Conservation (phyloP, 1,140 invertebrate species). For the Harlomillsia oculata region DNA sequence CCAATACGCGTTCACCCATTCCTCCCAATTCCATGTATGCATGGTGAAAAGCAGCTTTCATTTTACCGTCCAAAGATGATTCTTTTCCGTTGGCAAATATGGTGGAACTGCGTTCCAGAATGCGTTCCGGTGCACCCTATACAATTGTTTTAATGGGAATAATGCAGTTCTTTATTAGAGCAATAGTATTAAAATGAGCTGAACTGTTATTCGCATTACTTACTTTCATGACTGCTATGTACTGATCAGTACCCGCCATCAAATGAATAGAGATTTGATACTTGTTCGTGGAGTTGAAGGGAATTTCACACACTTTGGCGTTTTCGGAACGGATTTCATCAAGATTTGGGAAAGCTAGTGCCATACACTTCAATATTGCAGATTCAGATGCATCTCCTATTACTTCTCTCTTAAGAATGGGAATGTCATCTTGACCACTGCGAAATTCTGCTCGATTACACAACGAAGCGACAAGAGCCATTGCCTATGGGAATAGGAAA, state of each 20-base stretch:
- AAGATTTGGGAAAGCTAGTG: conserved; percentile 53
- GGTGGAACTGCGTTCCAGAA: conserved; percentile 64
- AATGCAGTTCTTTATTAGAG: neutral
- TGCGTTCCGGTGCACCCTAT: conserved; percentile 80
- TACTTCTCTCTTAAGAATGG: conserved; percentile 57
- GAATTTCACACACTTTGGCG: conserved; percentile 67
- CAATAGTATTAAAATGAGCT: neutral
- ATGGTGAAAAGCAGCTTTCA: conserved; percentile 54
- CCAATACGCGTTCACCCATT: conserved; percentile 71
- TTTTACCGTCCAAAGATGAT: conserved; percentile 48
- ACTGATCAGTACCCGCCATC: conserved; percentile 38
- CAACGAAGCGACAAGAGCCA: conserved; percentile 58
- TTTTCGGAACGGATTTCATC: conserved; percentile 50
- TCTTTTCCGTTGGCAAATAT: conserved; percentile 59
- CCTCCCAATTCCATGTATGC: conserved; percentile 71
- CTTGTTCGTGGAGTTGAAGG: conserved; percentile 78
- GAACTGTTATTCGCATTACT: neutral
- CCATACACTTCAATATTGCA: conserved; percentile 68
- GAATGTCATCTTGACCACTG: conserved; percentile 48
- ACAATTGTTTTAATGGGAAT: neutral
- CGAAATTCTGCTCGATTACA: conserved; percentile 71
- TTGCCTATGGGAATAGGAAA: conserved; percentile 52
- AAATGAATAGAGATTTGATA: conserved; percentile 66
- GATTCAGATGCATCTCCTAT: conserved; percentile 71
- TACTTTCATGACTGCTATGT: conserved; percentile 35